These are phyloP conservation scores for Rhinichthys klamathensis DNA, from an alignment of 2,113 vertebrate genomes.

Conservation along the genomic window DNA sequence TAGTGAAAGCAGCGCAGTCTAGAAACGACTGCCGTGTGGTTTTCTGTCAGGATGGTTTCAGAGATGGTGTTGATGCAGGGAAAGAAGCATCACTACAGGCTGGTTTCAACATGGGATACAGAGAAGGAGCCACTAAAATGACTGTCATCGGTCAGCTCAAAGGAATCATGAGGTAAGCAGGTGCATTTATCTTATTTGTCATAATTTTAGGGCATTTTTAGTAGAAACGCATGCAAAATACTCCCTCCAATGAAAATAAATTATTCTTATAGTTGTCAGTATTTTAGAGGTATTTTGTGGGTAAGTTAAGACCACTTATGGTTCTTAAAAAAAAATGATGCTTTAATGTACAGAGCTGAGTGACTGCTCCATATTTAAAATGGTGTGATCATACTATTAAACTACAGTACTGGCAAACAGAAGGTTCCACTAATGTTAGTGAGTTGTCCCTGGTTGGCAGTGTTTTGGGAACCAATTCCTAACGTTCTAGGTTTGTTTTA, in stretches of 20 bases:
- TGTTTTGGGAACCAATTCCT: background rate
- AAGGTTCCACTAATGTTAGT: background rate
- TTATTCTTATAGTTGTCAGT: background rate
- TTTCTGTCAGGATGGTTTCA: constrained; percentile 86
- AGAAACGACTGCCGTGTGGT: constrained; percentile 50
- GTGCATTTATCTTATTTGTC: constrained; percentile 38
- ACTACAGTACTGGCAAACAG: background rate
- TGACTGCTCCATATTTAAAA: background rate
- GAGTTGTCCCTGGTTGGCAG: background rate
- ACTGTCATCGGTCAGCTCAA: constrained; percentile 81
- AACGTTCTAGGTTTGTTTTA: background rate
- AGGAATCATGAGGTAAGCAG: constrained; percentile 86
- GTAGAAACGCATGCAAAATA: background rate
- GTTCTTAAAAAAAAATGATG: background rate
- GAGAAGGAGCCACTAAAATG: constrained; percentile 79
- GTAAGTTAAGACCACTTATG: background rate
- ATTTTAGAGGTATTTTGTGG: background rate
- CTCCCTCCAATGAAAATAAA: background rate
- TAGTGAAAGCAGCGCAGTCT: constrained; percentile 12
- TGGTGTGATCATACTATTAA: background rate
- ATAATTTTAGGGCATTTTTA: background rate
- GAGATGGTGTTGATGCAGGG: constrained; percentile 86
- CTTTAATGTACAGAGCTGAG: background rate
- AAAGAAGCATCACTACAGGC: constrained; percentile 84
- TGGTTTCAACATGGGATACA: constrained; percentile 88